Conservation (phyloP, 2,113 vertebrate genomes). For the Acrocephalus arundinaceus region DNA sequence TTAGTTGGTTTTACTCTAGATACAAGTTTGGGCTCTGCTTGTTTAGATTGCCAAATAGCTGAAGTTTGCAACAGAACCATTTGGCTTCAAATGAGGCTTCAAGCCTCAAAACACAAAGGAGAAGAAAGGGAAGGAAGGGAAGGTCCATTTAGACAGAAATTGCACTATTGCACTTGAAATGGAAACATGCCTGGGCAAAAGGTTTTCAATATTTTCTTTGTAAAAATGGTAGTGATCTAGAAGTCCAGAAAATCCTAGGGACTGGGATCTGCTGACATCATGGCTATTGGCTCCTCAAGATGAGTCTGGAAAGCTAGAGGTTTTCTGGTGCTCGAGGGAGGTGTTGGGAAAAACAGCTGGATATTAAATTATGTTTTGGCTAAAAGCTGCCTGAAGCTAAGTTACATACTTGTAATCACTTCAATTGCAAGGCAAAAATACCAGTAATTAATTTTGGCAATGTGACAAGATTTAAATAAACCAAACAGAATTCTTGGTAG, state of each 20-base stretch:
- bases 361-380: conserved; percentile 37
- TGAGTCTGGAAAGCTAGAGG: background rate
- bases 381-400: conserved; percentile 26
- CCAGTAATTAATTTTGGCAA: conserved; percentile 30
- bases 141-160: background rate
- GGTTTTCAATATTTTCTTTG: background rate
- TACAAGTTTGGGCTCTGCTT: background rate
- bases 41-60: background rate
- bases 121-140: background rate
- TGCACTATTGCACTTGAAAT: background rate
- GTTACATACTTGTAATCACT: conserved; percentile 29
- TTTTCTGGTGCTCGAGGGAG: background rate
- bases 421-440: conserved; percentile 16
- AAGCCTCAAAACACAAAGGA: background rate
- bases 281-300: background rate
- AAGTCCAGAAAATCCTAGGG: background rate
- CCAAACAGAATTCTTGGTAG: background rate
- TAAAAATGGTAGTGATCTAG: background rate
- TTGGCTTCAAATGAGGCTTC: background rate
- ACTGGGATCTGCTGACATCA: background rate
- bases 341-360: background rate
- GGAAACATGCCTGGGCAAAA: background rate
- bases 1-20: background rate
- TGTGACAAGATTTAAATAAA: conserved; percentile 20
- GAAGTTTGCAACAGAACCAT: background rate